phyloP scores from a whole-genome alignment of 2,113 vertebrate species.

The Agapornis roseicollis region DNA sequence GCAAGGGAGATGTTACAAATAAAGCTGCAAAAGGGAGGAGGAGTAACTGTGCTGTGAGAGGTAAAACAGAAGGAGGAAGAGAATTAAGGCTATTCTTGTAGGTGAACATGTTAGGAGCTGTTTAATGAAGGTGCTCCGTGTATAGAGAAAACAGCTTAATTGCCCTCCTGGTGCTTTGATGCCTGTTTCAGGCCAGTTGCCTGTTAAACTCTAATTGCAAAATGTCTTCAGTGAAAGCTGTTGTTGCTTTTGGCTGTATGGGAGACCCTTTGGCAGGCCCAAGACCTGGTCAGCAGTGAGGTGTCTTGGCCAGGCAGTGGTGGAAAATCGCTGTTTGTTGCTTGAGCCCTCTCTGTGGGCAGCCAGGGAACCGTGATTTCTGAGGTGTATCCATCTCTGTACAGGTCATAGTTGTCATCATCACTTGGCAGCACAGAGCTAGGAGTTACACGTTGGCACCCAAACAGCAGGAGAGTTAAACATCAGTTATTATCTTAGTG shows the following conservation, averaged over 20 bases:
- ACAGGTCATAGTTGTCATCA: neutral
- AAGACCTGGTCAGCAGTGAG: neutral
- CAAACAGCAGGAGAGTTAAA: neutral
- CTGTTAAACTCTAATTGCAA: neutral
- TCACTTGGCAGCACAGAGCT: neutral
- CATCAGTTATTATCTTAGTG: neutral
- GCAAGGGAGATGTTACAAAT: neutral
- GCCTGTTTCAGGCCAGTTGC: neutral
- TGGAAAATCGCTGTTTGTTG: neutral
- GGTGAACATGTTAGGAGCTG: neutral
- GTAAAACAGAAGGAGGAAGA: neutral
- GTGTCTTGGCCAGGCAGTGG: neutral
- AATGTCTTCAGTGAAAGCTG: neutral
- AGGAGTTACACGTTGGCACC: neutral
- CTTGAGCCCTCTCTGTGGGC: neutral
- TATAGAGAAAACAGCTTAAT: neutral
- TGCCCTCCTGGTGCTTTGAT: neutral
- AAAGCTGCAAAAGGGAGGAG: neutral
- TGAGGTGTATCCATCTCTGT: neutral
- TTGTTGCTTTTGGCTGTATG: neutral
- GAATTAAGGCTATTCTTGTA: neutral
- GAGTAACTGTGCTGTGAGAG: neutral
- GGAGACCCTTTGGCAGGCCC: neutral
- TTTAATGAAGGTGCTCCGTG: neutral
- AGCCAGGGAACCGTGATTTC: neutral